phyloP scores from a whole-genome alignment of 2,888 invertebrate species.

The Orthosia incerta region DNA sequence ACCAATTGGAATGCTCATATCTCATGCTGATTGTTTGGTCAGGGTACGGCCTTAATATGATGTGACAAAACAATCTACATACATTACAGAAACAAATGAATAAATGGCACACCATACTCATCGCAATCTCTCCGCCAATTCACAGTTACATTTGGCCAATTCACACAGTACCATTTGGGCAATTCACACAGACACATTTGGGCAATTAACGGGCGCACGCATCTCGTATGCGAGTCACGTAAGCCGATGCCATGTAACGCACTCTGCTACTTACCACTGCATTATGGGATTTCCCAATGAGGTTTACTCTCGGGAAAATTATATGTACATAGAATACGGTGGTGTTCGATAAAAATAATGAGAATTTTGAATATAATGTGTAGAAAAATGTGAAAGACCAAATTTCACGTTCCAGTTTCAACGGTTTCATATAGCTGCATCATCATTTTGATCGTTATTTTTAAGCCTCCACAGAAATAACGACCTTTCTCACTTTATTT shows the following conservation, averaged over 20 bases:
- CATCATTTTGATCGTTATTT: constrained; percentile 36
- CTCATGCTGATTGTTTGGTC: too few relatives aligned
- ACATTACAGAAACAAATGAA: background rate
- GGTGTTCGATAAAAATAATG: constrained; percentile 4
- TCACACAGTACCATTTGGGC: constrained; percentile 24
- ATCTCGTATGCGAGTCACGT: constrained; percentile 79
- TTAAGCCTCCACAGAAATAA: constrained; percentile 33
- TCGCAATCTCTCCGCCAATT: constrained; percentile 28
- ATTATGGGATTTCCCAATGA: constrained; percentile 71
- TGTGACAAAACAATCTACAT: constrained; percentile 8
- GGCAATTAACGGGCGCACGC: constrained; percentile 71
- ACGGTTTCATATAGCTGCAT: constrained; percentile 6
- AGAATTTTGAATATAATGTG: background rate
- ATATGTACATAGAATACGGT: constrained; percentile 20
- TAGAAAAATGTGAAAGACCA: background rate
- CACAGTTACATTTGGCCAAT: constrained; percentile 22
- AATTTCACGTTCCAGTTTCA: constrained; percentile 5
- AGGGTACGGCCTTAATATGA: too few relatives aligned
- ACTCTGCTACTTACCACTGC: constrained; percentile 74
- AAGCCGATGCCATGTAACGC: constrained; percentile 75
- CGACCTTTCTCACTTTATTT: background rate
- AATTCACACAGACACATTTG: constrained; percentile 64
- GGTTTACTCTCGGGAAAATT: constrained; percentile 22
- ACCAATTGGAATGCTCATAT: too few relatives aligned
- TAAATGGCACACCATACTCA: constrained; percentile 15